Base-by-base conservation (phyloP, 1,140 invertebrate species). In the Dufourea novaeangliae region DNA sequence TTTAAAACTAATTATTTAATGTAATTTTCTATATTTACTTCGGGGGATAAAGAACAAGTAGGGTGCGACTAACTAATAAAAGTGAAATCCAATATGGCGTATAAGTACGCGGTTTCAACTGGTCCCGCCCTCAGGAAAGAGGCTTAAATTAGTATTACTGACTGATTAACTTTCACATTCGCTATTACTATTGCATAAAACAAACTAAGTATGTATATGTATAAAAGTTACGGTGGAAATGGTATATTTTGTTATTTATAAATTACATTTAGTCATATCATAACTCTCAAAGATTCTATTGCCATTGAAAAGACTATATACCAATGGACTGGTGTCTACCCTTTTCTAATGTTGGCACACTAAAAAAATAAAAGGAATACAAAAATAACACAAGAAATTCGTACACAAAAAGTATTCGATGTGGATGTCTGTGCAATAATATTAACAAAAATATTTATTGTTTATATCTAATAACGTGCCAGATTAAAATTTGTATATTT, bases 181-280 rank as follows among this genome's bases (percentile, higher is more conserved):
- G 79, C 82, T 87, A 78, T 79, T 54, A 79, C 78, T 85, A 87
- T 73, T 78, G 57, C 80, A 85, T 78, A 54, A 86, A 88, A 86
- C 14, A 73, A 83, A 78, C 67, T 79, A 84, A 82, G 67, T 82
- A 77, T 87, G 75, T 83, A 86, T 74, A 86, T 87, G 79, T n/a
- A 70, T 70, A 17, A 72, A 71, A 71, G 77, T 88, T 86, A 85
- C 78, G 82, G 79, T 82, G 67, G 80, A 87, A 84, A 76, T 75
- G 74, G 79, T 82, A 81, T 87, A 87, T 87, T 88, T 87, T 81
- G 84, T 87, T 86, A 88, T 87, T 88, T 88, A 88, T 88, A 78
- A 83, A 86, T 83, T 81, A 85, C 83, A 83, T 84, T 86, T 80
- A 80, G 83, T 88, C 79, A 77, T 57, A 73, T 80, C 67, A 74